A percentile compares a stretch with the other conserved stretches of the same genome.
Evolutionary conservation across 2,797 vertebrate species (phyloP).

Genomic region (Anguilla marmorata): DNA sequence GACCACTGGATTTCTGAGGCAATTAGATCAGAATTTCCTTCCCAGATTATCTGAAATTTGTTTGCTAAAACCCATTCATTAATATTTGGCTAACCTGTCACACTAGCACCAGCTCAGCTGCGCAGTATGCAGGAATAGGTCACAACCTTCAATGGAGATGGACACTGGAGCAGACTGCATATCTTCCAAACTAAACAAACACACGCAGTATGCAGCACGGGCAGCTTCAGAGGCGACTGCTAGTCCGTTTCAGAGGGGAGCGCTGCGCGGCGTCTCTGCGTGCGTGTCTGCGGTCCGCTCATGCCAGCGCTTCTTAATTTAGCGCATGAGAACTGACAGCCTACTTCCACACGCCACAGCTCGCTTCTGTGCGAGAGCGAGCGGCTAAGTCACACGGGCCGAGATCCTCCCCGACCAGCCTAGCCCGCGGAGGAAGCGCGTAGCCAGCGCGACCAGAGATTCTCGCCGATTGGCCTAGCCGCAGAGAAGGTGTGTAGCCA

Average conservation of each 20-base stretch:
- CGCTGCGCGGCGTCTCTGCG: background rate
- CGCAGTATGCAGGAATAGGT: background rate
- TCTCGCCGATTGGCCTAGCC: background rate
- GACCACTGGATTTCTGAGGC: background rate
- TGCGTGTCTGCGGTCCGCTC: no score
- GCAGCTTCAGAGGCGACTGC: background rate
- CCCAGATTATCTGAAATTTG: background rate
- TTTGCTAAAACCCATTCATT: background rate
- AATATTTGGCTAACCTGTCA: background rate
- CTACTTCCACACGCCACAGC: background rate
- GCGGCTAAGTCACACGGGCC: background rate
- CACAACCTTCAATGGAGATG: background rate
- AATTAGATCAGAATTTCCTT: background rate
- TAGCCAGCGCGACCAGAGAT: background rate
- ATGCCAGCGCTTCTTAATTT: background rate
- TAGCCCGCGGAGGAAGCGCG: no score
- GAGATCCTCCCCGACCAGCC: background rate
- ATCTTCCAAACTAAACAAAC: background rate
- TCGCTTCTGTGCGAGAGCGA: background rate
- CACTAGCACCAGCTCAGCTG: background rate
- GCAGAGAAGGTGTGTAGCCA: background rate
- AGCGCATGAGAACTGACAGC: background rate
- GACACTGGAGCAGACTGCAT: background rate
- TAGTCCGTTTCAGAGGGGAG: background rate
- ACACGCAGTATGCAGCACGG: background rate